Base-by-base conservation (phyloP, 2,113 vertebrate genomes). In the Octodon degus region DNA sequence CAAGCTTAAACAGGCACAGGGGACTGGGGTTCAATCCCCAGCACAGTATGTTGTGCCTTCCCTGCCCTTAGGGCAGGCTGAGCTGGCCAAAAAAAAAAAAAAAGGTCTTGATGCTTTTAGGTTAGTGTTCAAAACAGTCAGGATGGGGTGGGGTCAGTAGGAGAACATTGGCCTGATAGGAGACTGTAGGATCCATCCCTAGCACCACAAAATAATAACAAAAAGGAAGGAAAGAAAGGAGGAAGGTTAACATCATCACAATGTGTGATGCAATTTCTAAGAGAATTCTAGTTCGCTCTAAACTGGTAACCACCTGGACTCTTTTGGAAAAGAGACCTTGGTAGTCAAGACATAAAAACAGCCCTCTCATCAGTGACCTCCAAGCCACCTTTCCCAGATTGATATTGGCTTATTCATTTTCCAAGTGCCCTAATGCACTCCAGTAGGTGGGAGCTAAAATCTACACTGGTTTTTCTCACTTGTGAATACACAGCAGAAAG, bases 341-440 rank as follows among this genome's bases (percentile, higher is more conserved):
- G 32, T 12, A 2, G 5, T 40, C 63, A 74, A 2, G 37, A n/a
- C 0, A 53, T 67, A 3, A 27, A 8, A 37, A 87, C 0, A 43
- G 22, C 70, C 37, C 3, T 7, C 17, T 65, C 12, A 0, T 68
- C 65, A 83, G 84, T n/a, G 19, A 14, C 77, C 81, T 92, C 58
- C 20, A 89, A 93, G 37, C 2, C 72, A 1, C 0, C 90, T 95
- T 50, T 91, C 55, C 32, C 79, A 95, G 89, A 65, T 19, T 67
- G 82, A 89, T 40, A 1, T 2, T 76, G 85, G 30, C 72, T 95
- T 68, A 7, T 25, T 82, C 95, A 90, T 43, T 97, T 77, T 79
- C 89, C 77, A 72, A 89, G 60, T 2, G 2, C 27, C 81, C 2
- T 65, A 43, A 82, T 17, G 32, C 27, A 58, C 65, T 80, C 10